These are phyloP conservation scores for Epistrophe grossulariae DNA, from an alignment of 2,888 invertebrate species.

Conservation along the genomic window DNA sequence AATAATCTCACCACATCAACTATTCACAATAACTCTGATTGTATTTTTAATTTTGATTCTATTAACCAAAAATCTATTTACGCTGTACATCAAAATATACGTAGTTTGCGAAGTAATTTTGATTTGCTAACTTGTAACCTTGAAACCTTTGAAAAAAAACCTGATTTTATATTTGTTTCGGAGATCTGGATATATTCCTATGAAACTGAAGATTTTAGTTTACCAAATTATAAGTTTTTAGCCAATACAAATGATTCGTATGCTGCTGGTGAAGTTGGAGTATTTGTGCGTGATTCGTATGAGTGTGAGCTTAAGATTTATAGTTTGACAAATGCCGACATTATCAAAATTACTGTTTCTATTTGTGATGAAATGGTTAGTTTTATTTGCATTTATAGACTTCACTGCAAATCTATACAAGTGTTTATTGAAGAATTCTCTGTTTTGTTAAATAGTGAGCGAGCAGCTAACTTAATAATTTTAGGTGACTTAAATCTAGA, in stretches of 20 bases:
- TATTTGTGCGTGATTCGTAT: neutral
- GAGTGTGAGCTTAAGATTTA: neutral
- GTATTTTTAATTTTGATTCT: conserved; percentile 4
- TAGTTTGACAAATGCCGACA: neutral
- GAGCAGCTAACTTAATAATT: too few species aligned
- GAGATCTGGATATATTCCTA: too few species aligned
- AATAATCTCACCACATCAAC: neutral
- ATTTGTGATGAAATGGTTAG: neutral
- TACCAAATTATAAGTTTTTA: neutral
- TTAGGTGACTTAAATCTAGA: too few species aligned
- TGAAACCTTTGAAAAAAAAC: too few species aligned
- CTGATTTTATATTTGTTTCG: too few species aligned
- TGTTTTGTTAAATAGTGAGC: too few species aligned
- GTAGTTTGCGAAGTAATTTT: neutral
- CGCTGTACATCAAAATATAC: conserved; percentile 3
- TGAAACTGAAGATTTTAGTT: neutral
- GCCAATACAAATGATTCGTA: neutral
- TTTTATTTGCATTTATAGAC: conserved; percentile 1
- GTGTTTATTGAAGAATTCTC: too few species aligned
- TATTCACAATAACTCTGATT: neutral
- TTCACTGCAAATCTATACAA: too few species aligned
- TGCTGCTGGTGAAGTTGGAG: neutral
- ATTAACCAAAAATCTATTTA: conserved; percentile 1
- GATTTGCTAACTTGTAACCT: too few species aligned
- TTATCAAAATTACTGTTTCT: neutral